Base-by-base conservation (phyloP, 2,113 vertebrate species). In the Boleophthalmus pectinirostris region DNA sequence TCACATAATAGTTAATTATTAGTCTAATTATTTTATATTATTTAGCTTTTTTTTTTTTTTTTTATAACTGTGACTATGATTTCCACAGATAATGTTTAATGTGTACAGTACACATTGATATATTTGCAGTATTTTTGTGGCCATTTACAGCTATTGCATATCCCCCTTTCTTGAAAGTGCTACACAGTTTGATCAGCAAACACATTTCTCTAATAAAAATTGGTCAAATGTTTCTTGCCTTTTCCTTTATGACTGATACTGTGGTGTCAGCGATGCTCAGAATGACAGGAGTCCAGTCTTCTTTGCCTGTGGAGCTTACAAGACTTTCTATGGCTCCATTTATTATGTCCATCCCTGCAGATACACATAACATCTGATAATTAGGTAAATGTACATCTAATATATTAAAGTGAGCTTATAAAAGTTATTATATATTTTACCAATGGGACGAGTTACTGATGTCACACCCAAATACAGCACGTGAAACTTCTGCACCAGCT, bases 231-330 rank as follows among this genome's bases (percentile, higher is more conserved):
- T 11, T 20, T 45, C 82, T 92, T 83, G 95, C 97, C 93, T 95
- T 94, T 68, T 97, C 97, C 77, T 93, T 96, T 89, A 97, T 96
- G 87, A 98, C 96, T 0, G 96, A 97, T 82, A 99, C 93, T 0
- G 96, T 98, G 67, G 97, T 97, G 74, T 98, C 97, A 2, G 97
- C 97, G 64, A 99, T 97, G 0, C 95, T 99, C 90, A 99, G 94
- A 78, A 95, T 95, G 69, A 98, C 98, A 0, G 96, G 95, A 0
- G 92, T 95, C 97, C 97, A 98, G 38, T 96, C 96, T 35, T 97
- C 97, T 88, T 94, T 95, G 80, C 90, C 93, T 0, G 96, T 96
- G 56, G 95, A 94, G 69, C 92, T 88, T 83, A 95, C 81, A 0
- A 99, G 94, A 78, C 61, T 96, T 68, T 99, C 97, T 80, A 99